Conservation (phyloP, 2,888 invertebrate genomes). For the Glyphotaelius pellucidus region DNA sequence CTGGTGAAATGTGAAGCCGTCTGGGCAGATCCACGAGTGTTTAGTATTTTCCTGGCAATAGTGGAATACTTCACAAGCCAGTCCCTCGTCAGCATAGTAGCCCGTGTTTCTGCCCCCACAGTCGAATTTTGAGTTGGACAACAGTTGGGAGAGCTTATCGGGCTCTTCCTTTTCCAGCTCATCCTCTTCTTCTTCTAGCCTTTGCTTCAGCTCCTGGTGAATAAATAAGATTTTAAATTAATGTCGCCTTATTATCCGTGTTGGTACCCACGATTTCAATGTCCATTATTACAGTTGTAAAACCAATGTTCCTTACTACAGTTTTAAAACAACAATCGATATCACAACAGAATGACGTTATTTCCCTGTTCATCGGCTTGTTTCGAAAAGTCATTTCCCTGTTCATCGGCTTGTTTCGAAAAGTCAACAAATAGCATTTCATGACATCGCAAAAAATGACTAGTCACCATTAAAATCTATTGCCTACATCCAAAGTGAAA, state of each 20-base stretch:
- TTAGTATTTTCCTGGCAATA: constrained; percentile 93
- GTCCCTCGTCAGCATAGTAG: constrained; percentile 93
- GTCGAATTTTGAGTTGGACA: constrained; percentile 90
- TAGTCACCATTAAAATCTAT: too few relatives aligned
- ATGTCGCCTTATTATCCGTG: neutral
- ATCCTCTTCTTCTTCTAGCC: constrained; percentile 78
- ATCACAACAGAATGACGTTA: too few relatives aligned
- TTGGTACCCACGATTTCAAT: neutral
- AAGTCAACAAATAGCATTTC: too few relatives aligned
- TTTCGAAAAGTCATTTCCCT: too few relatives aligned
- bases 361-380: too few relatives aligned
- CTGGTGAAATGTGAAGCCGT: constrained; percentile 89
- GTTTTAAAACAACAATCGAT: too few relatives aligned
- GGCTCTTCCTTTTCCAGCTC: constrained; percentile 90
- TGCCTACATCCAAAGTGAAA: too few relatives aligned
- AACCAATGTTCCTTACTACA: too few relatives aligned
- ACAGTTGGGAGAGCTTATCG: constrained; percentile 86
- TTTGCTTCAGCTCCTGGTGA: constrained; percentile 44
- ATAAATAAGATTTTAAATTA: neutral
- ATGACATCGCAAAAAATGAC: too few relatives aligned
- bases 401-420: too few relatives aligned
- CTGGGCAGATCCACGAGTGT: constrained; percentile 96
- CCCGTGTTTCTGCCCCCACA: constrained; percentile 90
- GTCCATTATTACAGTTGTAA: too few relatives aligned
- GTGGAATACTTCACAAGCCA: constrained; percentile 94